Conservation (phyloP, 2,113 vertebrate genomes). For the Rhineura floridana region DNA sequence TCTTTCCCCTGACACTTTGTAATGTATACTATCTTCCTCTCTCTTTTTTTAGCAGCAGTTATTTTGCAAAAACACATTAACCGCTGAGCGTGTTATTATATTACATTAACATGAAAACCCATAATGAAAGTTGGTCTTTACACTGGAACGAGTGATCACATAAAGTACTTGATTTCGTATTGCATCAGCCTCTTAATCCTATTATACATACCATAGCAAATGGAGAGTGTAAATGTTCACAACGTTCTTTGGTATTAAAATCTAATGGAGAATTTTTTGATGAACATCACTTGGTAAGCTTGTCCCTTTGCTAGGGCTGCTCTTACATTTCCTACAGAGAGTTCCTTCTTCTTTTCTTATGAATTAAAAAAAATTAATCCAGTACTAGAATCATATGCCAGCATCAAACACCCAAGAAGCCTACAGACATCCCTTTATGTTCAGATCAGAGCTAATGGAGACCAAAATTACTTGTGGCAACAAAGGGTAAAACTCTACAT, state of each 20-base stretch:
- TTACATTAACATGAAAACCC: constrained; percentile 37
- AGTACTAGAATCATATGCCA: not conserved
- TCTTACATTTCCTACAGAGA: not conserved
- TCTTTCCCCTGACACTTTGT: constrained; percentile 37
- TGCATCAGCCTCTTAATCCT: not conserved
- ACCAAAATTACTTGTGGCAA: not conserved
- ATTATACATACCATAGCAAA: constrained; percentile 38
- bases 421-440: not conserved
- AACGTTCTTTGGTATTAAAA: not conserved
- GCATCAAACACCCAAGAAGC: not conserved
- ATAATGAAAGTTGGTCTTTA: constrained; percentile 2
- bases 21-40: not conserved
- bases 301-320: not conserved
- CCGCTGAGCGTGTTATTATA: constrained; percentile 19
- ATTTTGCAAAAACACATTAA: constrained; percentile 29
- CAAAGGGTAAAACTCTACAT: not conserved
- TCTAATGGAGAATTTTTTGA: constrained; percentile 15
- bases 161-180: constrained; percentile 11
- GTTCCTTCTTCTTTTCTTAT: not conserved
- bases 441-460: not conserved
- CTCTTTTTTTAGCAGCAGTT: not conserved
- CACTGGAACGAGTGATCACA: not conserved
- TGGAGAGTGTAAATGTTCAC: not conserved
- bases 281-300: not conserved
- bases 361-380: not conserved